A percentile compares a stretch with the other conserved stretches of the same genome.
phyloP scores from a whole-genome alignment of 2,888 invertebrate species.

The Drosophila koepferae region DNA sequence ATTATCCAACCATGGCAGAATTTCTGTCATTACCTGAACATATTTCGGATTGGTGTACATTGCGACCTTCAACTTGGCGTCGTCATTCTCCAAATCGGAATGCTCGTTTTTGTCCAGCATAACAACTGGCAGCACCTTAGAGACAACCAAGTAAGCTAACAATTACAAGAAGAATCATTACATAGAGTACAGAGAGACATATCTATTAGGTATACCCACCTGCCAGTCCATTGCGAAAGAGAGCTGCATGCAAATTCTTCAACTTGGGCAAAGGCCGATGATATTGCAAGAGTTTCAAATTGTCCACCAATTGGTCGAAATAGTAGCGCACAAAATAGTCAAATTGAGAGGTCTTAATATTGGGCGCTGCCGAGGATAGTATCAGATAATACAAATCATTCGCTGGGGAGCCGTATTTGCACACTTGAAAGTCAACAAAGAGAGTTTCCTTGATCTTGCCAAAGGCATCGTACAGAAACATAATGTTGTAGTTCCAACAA shows the following conservation, averaged over 20 bases:
- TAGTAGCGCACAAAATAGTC: constrained; percentile 83
- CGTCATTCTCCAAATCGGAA: constrained; percentile 69
- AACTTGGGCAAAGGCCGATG: constrained; percentile 82
- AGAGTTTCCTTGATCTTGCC: constrained; percentile 78
- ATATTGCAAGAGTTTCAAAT: constrained; percentile 81
- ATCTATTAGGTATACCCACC: constrained; percentile 65
- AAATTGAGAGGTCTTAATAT: constrained; percentile 80
- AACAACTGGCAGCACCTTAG: constrained; percentile 81
- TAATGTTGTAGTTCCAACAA: constrained; percentile 82
- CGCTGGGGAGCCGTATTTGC: constrained; percentile 81
- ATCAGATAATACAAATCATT: constrained; percentile 81
- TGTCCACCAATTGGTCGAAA: constrained; percentile 80
- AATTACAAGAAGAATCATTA: neutral
- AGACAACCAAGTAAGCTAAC: constrained; percentile 80
- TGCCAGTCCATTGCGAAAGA: constrained; percentile 79
- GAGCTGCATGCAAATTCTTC: constrained; percentile 75
- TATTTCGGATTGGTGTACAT: constrained; percentile 83
- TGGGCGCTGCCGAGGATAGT: constrained; percentile 67
- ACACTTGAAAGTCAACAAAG: constrained; percentile 80
- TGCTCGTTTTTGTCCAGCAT: constrained; percentile 78
- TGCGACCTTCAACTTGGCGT: constrained; percentile 74
- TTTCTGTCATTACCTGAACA: constrained; percentile 74
- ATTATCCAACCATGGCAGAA: constrained; percentile 84
- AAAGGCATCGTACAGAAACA: constrained; percentile 83
- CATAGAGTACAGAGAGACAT: neutral